Evolutionary conservation across 2,888 invertebrate genomes (phyloP), one percentile per base, ranked within the genome.

Genomic region (Gasteruption jaculator): DNA sequence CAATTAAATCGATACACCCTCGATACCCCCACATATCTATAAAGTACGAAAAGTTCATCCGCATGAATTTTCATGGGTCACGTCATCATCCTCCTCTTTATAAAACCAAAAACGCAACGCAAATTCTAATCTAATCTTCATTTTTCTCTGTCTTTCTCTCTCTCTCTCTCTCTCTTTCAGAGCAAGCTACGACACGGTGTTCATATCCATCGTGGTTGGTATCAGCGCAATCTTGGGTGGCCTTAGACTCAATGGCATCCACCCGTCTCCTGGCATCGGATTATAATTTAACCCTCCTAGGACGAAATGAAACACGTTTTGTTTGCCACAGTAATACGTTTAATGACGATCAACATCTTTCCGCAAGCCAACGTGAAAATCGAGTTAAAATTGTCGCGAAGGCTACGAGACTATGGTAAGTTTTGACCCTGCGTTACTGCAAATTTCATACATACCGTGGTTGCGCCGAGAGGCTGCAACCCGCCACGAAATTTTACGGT

Each of bases 361-460:
- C 38, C n/a, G 34, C 44, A 11, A 53, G 47, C 16, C 46, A 53
- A 15, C 36, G 27, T n/a, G 57, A 59, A 20, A 54, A 47, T 36
- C 60, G 58, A 38, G 52, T 57, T 40, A 61, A 58, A 43, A 56
- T 65, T 44, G 57, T 65, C 5, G 63, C 66, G 2, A 60, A 62
- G 46, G 65, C 59, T 5, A 66, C 64, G 5, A 57, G 61, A 10
- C 63, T 60, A 45, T 67, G 66, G 66, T 67, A 35, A 65, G 65
- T 61, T 7, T n/a, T 36, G n/a, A n/a, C n/a, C n/a, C n/a, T n/a
- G n/a, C n/a, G n/a, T n/a, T n/a, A n/a, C n/a, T n/a, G n/a, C n/a
- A n/a, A n/a, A n/a, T n/a, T n/a, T n/a, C n/a, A n/a, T n/a, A n/a
- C n/a, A n/a, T n/a, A n/a, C n/a, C n/a, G n/a, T n/a, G n/a, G n/a